Evolutionary conservation across 2,888 invertebrate genomes (phyloP).

Genomic region (Campopleginae sp.): DNA sequence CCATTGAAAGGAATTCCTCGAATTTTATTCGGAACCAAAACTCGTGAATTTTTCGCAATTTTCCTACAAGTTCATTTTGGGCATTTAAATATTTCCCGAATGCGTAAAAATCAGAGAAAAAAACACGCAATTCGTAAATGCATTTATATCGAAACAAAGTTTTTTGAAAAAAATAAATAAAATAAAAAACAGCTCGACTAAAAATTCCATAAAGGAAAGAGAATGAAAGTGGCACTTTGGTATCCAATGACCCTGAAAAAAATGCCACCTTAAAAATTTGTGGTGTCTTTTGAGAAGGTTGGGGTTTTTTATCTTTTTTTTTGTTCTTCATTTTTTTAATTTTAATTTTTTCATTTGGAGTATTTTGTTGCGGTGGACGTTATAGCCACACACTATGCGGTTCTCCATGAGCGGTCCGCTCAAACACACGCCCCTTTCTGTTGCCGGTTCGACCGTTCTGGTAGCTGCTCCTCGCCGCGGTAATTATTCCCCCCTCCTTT

Average conservation of each 20-base stretch:
- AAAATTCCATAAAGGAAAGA: conserved; percentile 5
- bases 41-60: not conserved
- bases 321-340: not conserved
- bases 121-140: not conserved
- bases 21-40: not conserved
- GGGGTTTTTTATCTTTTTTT: not conserved
- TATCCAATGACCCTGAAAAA: conserved; percentile 19
- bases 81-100: not conserved
- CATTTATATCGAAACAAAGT: not conserved
- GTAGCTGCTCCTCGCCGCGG: conserved; percentile 72
- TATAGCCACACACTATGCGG: conserved; percentile 52
- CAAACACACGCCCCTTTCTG: conserved; percentile 71
- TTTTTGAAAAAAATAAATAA: not conserved
- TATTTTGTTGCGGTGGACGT: conserved; percentile 22
- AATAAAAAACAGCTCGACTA: not conserved
- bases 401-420: conserved; percentile 53
- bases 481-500: conserved; percentile 79
- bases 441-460: conserved; percentile 71
- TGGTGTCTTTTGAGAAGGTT: not conserved
- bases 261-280: conserved; percentile 17
- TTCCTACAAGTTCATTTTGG: not conserved
- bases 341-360: conserved; percentile 5
- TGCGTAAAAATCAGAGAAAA: not conserved
- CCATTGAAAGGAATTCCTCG: not conserved
- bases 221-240: conserved; percentile 13